phyloP scores from a whole-genome alignment of 2,113 vertebrate species.

The Catharus minimus region DNA sequence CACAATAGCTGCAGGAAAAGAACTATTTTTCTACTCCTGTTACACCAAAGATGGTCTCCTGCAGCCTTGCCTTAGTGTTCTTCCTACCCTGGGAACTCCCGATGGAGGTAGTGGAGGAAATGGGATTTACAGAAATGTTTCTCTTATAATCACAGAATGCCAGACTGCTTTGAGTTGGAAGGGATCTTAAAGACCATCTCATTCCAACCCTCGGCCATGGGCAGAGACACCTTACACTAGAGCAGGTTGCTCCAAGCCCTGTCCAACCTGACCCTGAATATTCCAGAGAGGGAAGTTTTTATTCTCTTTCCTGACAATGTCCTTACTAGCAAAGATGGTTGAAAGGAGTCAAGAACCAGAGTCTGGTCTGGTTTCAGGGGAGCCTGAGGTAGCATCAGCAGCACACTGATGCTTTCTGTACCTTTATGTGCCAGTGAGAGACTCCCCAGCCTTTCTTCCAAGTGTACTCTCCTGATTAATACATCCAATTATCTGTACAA shows the following conservation, averaged over 20 bases:
- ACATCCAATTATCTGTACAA: neutral
- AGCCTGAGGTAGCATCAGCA: neutral
- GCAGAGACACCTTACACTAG: neutral
- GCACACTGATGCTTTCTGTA: neutral
- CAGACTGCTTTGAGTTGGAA: neutral
- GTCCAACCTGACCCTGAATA: neutral
- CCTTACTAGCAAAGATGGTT: neutral
- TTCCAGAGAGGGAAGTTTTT: neutral
- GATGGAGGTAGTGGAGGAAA: neutral
- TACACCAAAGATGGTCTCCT: neutral
- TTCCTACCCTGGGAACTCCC: neutral
- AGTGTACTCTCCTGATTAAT: neutral
- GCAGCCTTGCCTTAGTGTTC: neutral
- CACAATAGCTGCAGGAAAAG: neutral
- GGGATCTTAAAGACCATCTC: neutral
- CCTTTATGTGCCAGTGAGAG: neutral
- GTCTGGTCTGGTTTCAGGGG: neutral
- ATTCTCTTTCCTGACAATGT: neutral
- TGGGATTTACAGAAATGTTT: neutral
- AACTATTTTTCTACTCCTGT: neutral
- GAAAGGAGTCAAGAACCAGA: neutral
- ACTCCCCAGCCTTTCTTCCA: neutral
- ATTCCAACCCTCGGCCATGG: fast-evolving
- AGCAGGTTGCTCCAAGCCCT: neutral
- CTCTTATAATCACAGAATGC: neutral